Base-by-base conservation (phyloP, 1,140 invertebrate genomes). In the Steinernema khuongi region DNA sequence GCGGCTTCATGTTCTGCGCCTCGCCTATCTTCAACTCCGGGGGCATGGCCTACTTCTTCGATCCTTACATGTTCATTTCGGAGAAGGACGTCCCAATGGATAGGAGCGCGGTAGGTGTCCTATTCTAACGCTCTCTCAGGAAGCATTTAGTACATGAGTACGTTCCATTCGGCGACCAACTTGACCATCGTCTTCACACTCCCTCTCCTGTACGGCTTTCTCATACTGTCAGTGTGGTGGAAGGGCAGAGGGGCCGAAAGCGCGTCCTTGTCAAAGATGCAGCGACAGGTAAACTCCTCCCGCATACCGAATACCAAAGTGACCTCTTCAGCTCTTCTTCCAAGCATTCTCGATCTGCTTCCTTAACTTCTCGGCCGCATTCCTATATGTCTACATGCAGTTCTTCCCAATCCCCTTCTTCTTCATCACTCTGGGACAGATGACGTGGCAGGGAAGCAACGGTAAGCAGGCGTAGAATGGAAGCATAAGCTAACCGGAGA, bases 271-370 rank as follows among this genome's bases (percentile, higher is more conserved):
- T n/a, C n/a, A n/a, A n/a, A n/a, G n/a, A n/a, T n/a, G n/a, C n/a
- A n/a, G n/a, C n/a, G n/a, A n/a, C n/a, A n/a, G n/a, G n/a, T n/a
- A n/a, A 7, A 22, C 50, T 41, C 36, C 50, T 60, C 14, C 11
- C 7, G 36, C n/a, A 11, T 60, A n/a, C 50, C 26, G 50, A 26
- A 7, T 4, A 60, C 14, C n/a, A n/a, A n/a, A n/a, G n/a, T n/a
- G n/a, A n/a, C n/a, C n/a, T n/a, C n/a, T n/a, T n/a, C n/a, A n/a
- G n/a, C 67, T 73, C 28, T 73, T 67, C 66, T 36, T 73, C 17
- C 72, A 73, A 73, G 67, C 66, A 28, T 73, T 66, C 44, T 68
- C 33, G 18, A 50, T 73, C 17, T 73, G 72, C 31, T 43, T 33
- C 31, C 68, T 73, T 30, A 73, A 73, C 18, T 68, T 68, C 19